Evolutionary conservation across 2,888 invertebrate genomes (phyloP).

Genomic region (Elysia crispata): DNA sequence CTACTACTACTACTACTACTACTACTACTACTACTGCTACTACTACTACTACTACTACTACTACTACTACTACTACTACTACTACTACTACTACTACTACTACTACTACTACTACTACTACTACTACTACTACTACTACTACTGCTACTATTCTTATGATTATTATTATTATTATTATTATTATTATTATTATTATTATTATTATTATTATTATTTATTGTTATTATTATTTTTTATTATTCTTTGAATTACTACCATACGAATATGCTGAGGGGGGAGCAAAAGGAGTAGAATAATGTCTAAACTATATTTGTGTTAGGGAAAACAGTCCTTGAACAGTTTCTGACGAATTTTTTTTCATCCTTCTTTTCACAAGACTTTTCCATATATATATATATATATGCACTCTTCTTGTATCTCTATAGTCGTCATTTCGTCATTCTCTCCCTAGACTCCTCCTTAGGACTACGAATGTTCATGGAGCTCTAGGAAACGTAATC

Average conservation of each 20-base stretch:
- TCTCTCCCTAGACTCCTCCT: too few relatives aligned
- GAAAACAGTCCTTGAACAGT: too few relatives aligned
- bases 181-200: not conserved
- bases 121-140: conserved; percentile 19
- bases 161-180: not conserved
- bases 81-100: conserved; percentile 19
- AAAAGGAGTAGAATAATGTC: too few relatives aligned
- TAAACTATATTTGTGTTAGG: too few relatives aligned
- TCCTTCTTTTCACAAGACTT: too few relatives aligned
- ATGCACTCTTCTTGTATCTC: too few relatives aligned
- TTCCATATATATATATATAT: too few relatives aligned
- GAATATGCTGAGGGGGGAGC: too few relatives aligned
- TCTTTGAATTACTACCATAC: not conserved
- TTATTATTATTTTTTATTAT: conserved; percentile 3
- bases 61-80: conserved; percentile 19
- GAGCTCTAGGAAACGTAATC: too few relatives aligned
- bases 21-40: conserved; percentile 13
- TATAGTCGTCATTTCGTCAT: too few relatives aligned
- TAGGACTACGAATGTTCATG: too few relatives aligned
- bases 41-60: conserved; percentile 15
- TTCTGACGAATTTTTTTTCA: too few relatives aligned
- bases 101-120: conserved; percentile 19
- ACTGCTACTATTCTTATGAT: not conserved
- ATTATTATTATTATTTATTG: not conserved
- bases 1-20: conserved; percentile 4